phyloP scores from a whole-genome alignment of 2,888 invertebrate species.

The Erebia epiphron region DNA sequence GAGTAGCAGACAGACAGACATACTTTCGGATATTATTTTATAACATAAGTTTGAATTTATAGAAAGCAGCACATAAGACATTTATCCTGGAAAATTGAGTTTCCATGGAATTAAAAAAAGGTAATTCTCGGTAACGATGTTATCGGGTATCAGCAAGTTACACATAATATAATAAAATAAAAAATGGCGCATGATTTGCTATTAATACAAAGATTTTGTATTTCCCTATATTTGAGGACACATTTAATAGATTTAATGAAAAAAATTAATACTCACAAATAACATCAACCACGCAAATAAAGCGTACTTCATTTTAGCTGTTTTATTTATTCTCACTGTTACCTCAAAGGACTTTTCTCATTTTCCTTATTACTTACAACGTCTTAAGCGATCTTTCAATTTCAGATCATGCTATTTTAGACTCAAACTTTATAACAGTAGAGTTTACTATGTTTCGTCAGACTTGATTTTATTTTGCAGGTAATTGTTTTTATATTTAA shows the following conservation, averaged over 20 bases:
- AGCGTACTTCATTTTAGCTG: background rate
- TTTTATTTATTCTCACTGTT: background rate
- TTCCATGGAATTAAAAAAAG: too few relatives aligned
- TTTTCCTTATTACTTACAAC: background rate
- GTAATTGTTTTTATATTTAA: slow-evolving; percentile 11
- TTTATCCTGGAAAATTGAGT: too few relatives aligned
- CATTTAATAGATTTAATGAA: background rate
- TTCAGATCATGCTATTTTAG: background rate
- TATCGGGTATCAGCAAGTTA: too few relatives aligned
- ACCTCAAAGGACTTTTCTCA: background rate
- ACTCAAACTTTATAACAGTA: background rate
- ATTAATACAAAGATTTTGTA: background rate
- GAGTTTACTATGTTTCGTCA: background rate
- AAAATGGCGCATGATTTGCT: too few relatives aligned
- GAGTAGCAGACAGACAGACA: too few relatives aligned
- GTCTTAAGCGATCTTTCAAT: background rate
- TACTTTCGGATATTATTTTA: too few relatives aligned
- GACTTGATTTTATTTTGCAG: background rate
- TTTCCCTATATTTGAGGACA: too few relatives aligned
- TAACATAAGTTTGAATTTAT: too few relatives aligned
- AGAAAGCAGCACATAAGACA: too few relatives aligned
- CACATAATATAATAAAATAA: too few relatives aligned
- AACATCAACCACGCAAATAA: slow-evolving; percentile 6
- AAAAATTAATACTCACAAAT: slow-evolving; percentile 12
- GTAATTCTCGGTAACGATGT: too few relatives aligned